These are phyloP conservation scores for Chlamydotis undulata DNA, from an alignment of 2,113 vertebrate genomes.

Conservation along the genomic window DNA sequence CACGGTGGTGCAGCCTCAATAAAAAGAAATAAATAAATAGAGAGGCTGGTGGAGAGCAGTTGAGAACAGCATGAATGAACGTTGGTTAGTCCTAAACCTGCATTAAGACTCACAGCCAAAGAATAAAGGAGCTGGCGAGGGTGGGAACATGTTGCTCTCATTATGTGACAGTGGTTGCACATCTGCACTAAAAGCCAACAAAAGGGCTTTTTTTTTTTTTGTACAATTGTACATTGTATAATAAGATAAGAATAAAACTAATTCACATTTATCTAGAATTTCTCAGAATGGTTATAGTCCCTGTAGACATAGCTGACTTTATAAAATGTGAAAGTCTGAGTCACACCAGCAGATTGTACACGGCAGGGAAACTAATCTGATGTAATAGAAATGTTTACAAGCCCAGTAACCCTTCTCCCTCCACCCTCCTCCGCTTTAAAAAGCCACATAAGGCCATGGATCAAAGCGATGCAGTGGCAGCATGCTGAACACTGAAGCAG, in stretches of 20 bases:
- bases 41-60: neutral
- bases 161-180: slow-evolving; percentile 34
- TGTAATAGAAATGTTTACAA: slow-evolving; percentile 73
- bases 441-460: slow-evolving; percentile 63
- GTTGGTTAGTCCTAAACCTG: slow-evolving; percentile 6
- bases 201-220: slow-evolving; percentile 36
- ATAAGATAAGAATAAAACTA: slow-evolving; percentile 54
- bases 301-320: slow-evolving; percentile 49
- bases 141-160: slow-evolving; percentile 28
- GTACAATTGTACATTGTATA: slow-evolving; percentile 48
- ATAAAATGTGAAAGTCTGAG: slow-evolving; percentile 63
- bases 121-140: slow-evolving; percentile 26
- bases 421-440: slow-evolving; percentile 43
- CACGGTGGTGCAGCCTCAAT: neutral
- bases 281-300: slow-evolving; percentile 43
- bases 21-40: neutral
- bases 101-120: neutral
- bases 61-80: neutral
- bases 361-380: slow-evolving; percentile 65
- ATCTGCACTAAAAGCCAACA: slow-evolving; percentile 51
- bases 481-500: slow-evolving; percentile 44
- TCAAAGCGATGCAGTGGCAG: slow-evolving; percentile 53
- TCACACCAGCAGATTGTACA: slow-evolving; percentile 61
- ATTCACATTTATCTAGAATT: slow-evolving; percentile 58
- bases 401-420: slow-evolving; percentile 50